These are phyloP conservation scores for Apantesis nais DNA, from an alignment of 2,888 invertebrate genomes.

Conservation along the genomic window DNA sequence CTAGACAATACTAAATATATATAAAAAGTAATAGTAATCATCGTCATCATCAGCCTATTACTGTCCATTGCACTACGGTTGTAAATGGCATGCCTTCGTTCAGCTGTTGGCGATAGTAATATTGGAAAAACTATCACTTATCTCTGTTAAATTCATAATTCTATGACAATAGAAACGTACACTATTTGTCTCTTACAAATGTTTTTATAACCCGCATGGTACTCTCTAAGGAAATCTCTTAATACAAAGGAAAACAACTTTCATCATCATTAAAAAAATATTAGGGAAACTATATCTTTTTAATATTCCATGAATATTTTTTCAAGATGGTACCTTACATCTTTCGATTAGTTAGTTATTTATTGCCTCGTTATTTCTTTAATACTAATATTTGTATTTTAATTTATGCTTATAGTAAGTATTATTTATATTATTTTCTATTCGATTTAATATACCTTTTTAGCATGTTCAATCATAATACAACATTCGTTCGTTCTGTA, in stretches of 20 bases:
- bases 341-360: not conserved
- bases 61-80: too few relatives aligned
- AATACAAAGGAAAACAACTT: conserved; percentile 2
- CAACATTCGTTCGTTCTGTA: not conserved
- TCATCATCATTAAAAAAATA: conserved; percentile 5
- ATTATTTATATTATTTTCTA: not conserved
- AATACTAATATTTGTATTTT: too few relatives aligned
- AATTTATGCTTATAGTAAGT: too few relatives aligned
- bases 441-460: not conserved
- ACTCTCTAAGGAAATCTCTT: conserved; percentile 11
- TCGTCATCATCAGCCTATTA: too few relatives aligned
- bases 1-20: not conserved
- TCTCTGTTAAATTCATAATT: conserved; percentile 7
- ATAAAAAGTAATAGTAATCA: too few relatives aligned
- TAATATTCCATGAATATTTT: not conserved
- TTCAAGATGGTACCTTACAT: not conserved
- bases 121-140: conserved; percentile 6
- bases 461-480: not conserved
- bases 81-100: too few relatives aligned
- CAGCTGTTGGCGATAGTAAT: too few relatives aligned
- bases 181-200: conserved; percentile 5
- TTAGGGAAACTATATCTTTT: not conserved
- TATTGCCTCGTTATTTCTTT: not conserved
- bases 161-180: conserved; percentile 13
- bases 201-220: not conserved